Base-by-base conservation (phyloP, 2,888 invertebrate genomes). In the Eupeodes luniger region DNA sequence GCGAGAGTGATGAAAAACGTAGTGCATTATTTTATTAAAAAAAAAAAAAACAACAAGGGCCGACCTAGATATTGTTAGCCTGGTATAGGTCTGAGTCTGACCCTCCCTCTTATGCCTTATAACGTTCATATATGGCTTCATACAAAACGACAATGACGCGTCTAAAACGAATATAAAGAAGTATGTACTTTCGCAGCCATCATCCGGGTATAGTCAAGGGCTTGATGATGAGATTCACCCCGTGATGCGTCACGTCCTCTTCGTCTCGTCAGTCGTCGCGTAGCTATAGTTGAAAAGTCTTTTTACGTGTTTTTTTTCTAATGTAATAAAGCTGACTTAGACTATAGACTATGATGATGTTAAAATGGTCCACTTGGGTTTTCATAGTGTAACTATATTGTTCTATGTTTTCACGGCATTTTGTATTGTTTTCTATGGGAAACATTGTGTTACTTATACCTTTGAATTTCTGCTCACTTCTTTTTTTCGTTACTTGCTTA, bases 121-220 rank as follows among this genome's bases (percentile, higher is more conserved):
- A 40, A 40, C 40, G 5, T 40, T 5, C 6, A 40, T 40, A 40
- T 9, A 40, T 40, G 40, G 61, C 55, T 79, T 61, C n/a, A 55
- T 59, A 34, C 11, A 40, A 40, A 40, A 49, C 9, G 57, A 47
- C n/a, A 16, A 62, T 40, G 40, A 69, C 49, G 61, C 51, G 59
- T 64, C 62, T 75, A 47, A 27, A 77, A 66, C 44, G 72, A 67
- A 57, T 61, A 85, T 66, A 85, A 69, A 66, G 16, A 16, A 81
- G 81, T 74, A 74, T 85, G 47, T 62, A 77, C 81, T 84, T 85
- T 88, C 78, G 85, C 88, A 81, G 85, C 88, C 88, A 85, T 88
- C 88, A 85, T 88, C 85, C 77, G 85, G 85, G 77, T 85, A 77
- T 80, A 62, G 77, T 69, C 59, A 85, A 88, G 88, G 88, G 53